Evolutionary conservation across 2,113 vertebrate genomes (phyloP).

Genomic region (Aythya baeri): DNA sequence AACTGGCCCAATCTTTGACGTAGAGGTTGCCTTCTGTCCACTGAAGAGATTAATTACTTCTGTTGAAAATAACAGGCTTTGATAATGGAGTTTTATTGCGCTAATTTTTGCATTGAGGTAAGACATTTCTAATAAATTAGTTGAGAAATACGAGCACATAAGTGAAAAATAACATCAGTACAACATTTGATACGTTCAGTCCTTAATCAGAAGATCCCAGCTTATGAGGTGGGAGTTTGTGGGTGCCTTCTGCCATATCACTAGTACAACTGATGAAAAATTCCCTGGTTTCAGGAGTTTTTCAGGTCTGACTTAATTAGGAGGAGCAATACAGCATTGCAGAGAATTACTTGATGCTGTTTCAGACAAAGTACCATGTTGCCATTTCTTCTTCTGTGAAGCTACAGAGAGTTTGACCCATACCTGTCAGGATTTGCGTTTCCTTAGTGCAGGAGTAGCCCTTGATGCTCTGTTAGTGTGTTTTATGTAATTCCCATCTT

Average conservation of each 20-base stretch:
- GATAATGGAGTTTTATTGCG: not conserved
- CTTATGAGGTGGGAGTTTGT: not conserved
- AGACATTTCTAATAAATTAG: not conserved
- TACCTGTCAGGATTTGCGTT: fast-evolving
- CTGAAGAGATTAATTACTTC: not conserved
- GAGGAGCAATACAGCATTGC: not conserved
- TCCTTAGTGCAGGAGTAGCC: not conserved
- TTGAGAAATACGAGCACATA: fast-evolving
- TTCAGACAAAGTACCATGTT: not conserved
- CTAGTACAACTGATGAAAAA: not conserved
- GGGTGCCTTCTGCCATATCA: not conserved
- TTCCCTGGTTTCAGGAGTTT: fast-evolving
- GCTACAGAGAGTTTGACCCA: not conserved
- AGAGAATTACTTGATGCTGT: not conserved
- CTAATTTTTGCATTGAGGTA: not conserved
- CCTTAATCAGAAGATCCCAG: not conserved
- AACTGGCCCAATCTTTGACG: not conserved
- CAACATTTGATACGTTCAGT: not conserved
- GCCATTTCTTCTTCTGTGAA: not conserved
- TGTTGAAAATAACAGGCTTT: not conserved
- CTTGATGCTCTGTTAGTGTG: not conserved
- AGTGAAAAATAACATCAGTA: not conserved
- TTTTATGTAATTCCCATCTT: not conserved
- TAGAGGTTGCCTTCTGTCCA: not conserved
- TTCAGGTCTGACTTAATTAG: fast-evolving